Evolutionary conservation across 2,888 invertebrate species (phyloP), one percentile per base, ranked within the genome.

Genomic region (Leptinotarsa rubiginosa): DNA sequence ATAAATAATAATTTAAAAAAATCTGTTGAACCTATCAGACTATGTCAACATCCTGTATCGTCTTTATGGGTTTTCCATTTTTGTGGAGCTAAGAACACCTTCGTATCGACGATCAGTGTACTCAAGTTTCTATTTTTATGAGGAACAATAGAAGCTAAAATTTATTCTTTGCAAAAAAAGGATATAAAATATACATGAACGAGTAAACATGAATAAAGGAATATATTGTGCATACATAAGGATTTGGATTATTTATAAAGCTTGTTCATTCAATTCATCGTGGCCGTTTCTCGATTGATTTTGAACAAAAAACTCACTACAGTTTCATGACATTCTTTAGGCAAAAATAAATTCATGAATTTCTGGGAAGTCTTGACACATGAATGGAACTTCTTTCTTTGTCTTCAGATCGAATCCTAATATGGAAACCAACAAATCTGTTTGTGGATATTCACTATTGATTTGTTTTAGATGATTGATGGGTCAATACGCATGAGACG

Each of bases 211-310:
- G 31, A 62, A 62, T 62, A 41, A 31, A 31, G 41, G 62, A 62
- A 62, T 62, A 41, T 62, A 41, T 62, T 62, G 62, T 62, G 62
- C 31, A 62, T 62, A 41, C 31, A 62, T 62, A 25, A 62, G 62
- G 31, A 22, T 62, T 41, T 41, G 3, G 62, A 62, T 62, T 62
- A 62, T 62, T 31, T 62, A 18, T 62, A 62, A 41, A 62, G 41
- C n/a, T 10, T 62, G 25, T 4, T 59, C 16, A 59, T 59, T 25
- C 59, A 3, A 41, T 62, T 41, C 31, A 31, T 5, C 31, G 62
- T 56, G 25, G 56, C 56, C 13, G 13, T 22, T 56, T 7, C 22
- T 56, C 20, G 18, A 18, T 56, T 4, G 56, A 56, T 22, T 20
- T 56, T 20, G 20, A 22, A 20, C 20, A 56, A 56, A 56, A 56